Base-by-base conservation (phyloP, 2,113 vertebrate genomes). In the Galbula dea region DNA sequence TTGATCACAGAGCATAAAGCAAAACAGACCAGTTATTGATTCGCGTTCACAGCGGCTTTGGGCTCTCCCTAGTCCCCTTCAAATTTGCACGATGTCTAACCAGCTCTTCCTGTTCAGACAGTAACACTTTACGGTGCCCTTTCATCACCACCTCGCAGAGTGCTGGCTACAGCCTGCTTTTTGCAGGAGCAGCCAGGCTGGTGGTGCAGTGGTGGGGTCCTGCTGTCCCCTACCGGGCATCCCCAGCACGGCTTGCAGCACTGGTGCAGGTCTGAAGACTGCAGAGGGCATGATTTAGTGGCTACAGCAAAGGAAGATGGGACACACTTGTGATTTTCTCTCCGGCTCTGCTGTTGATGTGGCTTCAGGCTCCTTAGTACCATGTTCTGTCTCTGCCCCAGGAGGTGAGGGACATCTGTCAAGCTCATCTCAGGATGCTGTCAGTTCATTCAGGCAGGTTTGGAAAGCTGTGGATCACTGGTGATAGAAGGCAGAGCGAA, bases 191-290 rank as follows among this genome's bases (percentile, higher is more conserved):
- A 26, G 57, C 14, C 1, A 5, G 9, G n/a, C 41, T 65, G 17
- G 19, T 3, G 2, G 67, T 32, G 72, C 57, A 43, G 73, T 0
- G 3, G 36, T 45, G 83, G 76, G 80, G 7, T 36, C 92, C 80
- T 95, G 86, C 94, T 93, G 83, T 78, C 94, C 92, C 80, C 96
- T 95, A 88, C 93, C 10, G 92, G 93, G 61, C 93, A 55, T 49
- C 57, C 61, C 71, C 66, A 43, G 84, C 81, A 61, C 2, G 6
- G 48, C 62, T 9, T 2, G 55, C 22, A 26, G 26, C 1, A 2
- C 52, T 55, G 76, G 26, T 71, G 48, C 14, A 3, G 10, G 0
- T 7, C 3, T 21, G 37, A 16, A 45, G 19, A 1, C 75, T 57
- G 15, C 79, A 17, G n/a, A 55, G 48, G 11, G 4, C 46, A 34